Percentiles rank a stretch among this genome's conserved stretches.
Evolutionary conservation across 2,797 vertebrate species (phyloP).

Genomic region (Siniperca obscura): DNA sequence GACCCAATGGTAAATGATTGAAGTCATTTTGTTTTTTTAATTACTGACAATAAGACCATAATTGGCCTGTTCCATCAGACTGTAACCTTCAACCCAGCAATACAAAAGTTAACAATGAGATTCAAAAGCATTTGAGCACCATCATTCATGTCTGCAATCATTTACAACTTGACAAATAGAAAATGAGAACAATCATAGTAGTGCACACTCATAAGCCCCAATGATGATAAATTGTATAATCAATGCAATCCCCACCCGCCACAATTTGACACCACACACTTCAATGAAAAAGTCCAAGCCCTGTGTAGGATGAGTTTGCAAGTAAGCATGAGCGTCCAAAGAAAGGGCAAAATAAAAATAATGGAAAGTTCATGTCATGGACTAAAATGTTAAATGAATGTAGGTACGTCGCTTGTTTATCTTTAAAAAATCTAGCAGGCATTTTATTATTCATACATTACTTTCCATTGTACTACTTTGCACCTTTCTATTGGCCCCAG

Average conservation of each 20-base stretch:
- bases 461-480: slow-evolving; percentile 87
- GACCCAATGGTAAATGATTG: background rate
- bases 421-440: too few species aligned
- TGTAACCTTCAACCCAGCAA: background rate
- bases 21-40: background rate
- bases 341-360: slow-evolving; percentile 72
- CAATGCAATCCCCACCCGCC: slow-evolving; percentile 35
- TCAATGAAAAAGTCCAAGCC: slow-evolving; percentile 51
- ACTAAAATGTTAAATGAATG: background rate
- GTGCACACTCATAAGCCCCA: background rate
- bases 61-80: background rate
- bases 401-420: background rate
- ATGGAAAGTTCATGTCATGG: slow-evolving; percentile 61
- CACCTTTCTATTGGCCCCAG: slow-evolving; percentile 83
- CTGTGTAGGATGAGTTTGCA: slow-evolving; percentile 72
- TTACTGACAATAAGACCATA: background rate
- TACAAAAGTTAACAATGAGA: background rate
- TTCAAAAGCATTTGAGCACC: background rate
- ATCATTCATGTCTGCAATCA: background rate
- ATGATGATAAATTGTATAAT: slow-evolving; percentile 21
- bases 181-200: background rate
- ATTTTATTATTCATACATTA: slow-evolving; percentile 47
- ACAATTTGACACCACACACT: slow-evolving; percentile 55
- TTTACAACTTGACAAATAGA: background rate
- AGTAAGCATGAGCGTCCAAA: slow-evolving; percentile 67